Percentiles rank a stretch among this genome's conserved stretches.
These are phyloP conservation scores for Sycon ciliatum DNA, from an alignment of 37 sponge, comb jelly and placozoan genomes.

Conservation along the genomic window DNA sequence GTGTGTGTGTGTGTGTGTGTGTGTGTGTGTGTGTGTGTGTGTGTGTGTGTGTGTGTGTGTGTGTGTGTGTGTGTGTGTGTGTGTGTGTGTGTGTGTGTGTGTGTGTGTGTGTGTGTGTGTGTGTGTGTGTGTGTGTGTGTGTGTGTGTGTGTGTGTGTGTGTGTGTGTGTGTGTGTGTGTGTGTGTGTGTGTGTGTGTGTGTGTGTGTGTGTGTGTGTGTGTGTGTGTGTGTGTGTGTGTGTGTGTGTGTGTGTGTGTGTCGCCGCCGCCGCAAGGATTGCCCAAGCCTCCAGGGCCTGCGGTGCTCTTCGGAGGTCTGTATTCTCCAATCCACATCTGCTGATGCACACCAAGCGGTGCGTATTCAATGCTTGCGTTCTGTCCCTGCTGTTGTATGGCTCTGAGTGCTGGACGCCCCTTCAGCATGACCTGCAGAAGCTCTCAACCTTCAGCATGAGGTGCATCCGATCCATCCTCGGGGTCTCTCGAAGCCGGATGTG, in stretches of 20 bases:
- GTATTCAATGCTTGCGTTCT: too few species aligned
- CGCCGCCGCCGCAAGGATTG: too few species aligned
- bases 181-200: constrained; percentile 5
- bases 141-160: constrained; percentile 1
- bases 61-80: not conserved
- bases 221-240: constrained; percentile 1
- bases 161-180: constrained; percentile 5
- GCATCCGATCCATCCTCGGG: too few species aligned
- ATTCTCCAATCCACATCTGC: too few species aligned
- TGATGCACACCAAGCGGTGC: too few species aligned
- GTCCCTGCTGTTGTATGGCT: too few species aligned
- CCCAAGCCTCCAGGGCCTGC: too few species aligned
- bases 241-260: constrained; percentile 5
- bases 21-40: not conserved
- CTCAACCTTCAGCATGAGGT: too few species aligned
- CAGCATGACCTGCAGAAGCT: too few species aligned
- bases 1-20: not conserved
- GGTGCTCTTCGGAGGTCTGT: too few species aligned
- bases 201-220: constrained; percentile 5
- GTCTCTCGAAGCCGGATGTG: too few species aligned
- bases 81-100: constrained; percentile 5
- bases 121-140: constrained; percentile 1
- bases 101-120: constrained; percentile 5
- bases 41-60: not conserved
- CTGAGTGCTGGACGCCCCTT: too few species aligned